Base-by-base conservation (phyloP, 2,113 vertebrate genomes). In the Catharus bicknelli region DNA sequence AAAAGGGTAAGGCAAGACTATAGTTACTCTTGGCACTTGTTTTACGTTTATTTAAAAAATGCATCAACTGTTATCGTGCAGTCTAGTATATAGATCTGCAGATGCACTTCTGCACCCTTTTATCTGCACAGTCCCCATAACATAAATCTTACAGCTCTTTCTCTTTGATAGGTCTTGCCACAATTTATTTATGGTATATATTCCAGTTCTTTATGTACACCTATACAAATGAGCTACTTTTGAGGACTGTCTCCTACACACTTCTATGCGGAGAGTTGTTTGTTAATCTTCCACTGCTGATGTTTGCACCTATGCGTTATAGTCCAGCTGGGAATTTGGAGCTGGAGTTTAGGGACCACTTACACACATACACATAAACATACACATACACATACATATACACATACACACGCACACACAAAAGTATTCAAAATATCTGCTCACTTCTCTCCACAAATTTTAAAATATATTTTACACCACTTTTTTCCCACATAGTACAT, bases 1-100 rank as follows among this genome's bases (percentile, higher is more conserved):
- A 88, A 96, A 80, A 92, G 55, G 61, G 67, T 32, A 58, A 88
- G 83, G 96, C 26, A 92, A 64, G 38, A 23, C 19, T 50, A 10
- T 3, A 32, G 61, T 96, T 94, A 96, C 29, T 92, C 47, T 63
- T 86, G 25, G 59, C 36, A 74, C 38, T 84, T 73, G 17, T 27
- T 73, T 45, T 40, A 27, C 11, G 61, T 66, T 77, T 62, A 29
- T 57, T 86, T 68, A 0, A 85, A 83, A 89, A 85, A 73, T 67
- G 16, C 12, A 25, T 76, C 12, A 42, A 58, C 13, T 88, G 80
- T 13, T 63, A 54, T 77, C 10, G 23, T 45, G 34, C 42, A 86
- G 34, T 82, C 20, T 73, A 34, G 42, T 43, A 83, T 9, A 18
- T 9, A 61, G 42, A 83, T 43, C 47, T 83, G 30, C n/a, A 89